A percentile compares a stretch with the other conserved stretches of the same genome.
Conservation (phyloP, 2,888 invertebrate species). For the Drosophila prostipennis region DNA sequence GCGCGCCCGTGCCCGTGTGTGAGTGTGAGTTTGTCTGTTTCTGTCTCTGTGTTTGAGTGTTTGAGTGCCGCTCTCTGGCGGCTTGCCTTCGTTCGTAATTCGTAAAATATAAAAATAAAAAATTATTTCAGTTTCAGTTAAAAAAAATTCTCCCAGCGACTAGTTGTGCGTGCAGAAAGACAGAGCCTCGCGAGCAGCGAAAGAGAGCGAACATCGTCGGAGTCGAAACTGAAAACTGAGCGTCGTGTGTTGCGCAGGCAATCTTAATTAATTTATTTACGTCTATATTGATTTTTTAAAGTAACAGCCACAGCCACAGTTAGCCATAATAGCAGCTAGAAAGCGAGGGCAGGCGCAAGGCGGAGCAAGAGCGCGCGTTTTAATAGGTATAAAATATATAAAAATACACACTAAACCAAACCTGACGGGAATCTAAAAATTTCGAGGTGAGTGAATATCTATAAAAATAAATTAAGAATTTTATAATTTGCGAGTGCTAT, state of each 20-base stretch:
- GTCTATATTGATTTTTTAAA: constrained; percentile 53
- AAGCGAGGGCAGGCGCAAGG: constrained; percentile 10
- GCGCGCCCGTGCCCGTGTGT: constrained; percentile 5
- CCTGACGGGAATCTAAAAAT: constrained; percentile 21
- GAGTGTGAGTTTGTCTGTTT: constrained; percentile 15
- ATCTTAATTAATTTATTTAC: constrained; percentile 57
- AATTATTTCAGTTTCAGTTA: constrained; percentile 48
- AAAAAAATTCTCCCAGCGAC: constrained; percentile 49
- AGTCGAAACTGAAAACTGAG: background rate
- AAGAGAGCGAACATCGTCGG: constrained; percentile 16
- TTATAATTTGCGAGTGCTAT: constrained; percentile 36
- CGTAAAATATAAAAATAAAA: constrained; percentile 61
- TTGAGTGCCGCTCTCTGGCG: constrained; percentile 36
- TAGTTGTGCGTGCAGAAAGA: constrained; percentile 39
- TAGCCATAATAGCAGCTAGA: constrained; percentile 27
- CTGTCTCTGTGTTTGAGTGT: constrained; percentile 10
- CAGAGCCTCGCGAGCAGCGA: constrained; percentile 17
- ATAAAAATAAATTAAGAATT: constrained; percentile 46
- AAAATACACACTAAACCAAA: constrained; percentile 13
- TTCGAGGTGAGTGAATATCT: constrained; percentile 44
- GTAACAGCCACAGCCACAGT: constrained; percentile 43
- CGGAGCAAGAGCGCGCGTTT: constrained; percentile 36
- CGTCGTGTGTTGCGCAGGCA: constrained; percentile 40
- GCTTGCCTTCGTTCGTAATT: constrained; percentile 53
- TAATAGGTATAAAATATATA: constrained; percentile 26